These are phyloP conservation scores for Cotesia vestalis DNA, from an alignment of 1,140 invertebrate species.

Conservation along the genomic window DNA sequence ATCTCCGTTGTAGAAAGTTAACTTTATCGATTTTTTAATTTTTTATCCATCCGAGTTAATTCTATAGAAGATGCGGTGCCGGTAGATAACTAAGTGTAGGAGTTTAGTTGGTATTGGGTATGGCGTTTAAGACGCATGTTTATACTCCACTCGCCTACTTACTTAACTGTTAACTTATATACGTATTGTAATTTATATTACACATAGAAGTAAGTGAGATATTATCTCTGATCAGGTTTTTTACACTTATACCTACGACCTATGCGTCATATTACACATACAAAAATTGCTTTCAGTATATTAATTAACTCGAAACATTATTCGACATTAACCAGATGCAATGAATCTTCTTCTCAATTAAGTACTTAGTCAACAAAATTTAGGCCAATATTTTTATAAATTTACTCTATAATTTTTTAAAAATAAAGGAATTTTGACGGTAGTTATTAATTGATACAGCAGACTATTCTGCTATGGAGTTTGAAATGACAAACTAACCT, in stretches of 20 bases:
- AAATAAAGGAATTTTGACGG: too few species aligned
- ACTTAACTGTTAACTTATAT: constrained; percentile 12
- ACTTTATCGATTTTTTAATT: neutral
- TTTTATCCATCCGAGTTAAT: neutral
- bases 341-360: too few species aligned
- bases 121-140: constrained; percentile 8
- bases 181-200: neutral
- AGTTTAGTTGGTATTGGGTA: neutral
- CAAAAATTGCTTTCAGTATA: too few species aligned
- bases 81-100: constrained; percentile 20
- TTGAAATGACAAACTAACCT: too few species aligned
- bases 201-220: neutral
- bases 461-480: too few species aligned
- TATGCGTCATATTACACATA: neutral
- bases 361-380: too few species aligned
- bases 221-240: constrained; percentile 15
- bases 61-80: neutral
- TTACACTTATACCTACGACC: neutral
- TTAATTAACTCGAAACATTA: too few species aligned
- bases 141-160: constrained; percentile 30
- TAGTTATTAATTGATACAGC: too few species aligned
- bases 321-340: too few species aligned
- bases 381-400: too few species aligned
- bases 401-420: too few species aligned
- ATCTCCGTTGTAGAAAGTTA: neutral